Base-by-base conservation (phyloP, 2,113 vertebrate genomes). In the Numida meleagris region DNA sequence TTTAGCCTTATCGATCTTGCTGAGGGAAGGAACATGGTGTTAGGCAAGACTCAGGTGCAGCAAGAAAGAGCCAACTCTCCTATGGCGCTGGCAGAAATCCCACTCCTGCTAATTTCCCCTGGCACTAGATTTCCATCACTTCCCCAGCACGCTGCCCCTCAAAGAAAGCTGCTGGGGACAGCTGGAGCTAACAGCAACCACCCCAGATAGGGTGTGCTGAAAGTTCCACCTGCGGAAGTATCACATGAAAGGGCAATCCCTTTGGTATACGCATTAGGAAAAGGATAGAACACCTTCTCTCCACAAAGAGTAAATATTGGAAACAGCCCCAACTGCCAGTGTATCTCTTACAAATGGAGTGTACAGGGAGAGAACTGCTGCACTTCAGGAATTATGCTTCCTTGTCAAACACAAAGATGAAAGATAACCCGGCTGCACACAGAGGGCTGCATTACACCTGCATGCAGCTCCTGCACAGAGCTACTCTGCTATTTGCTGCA, bases 331-430 rank as follows among this genome's bases (percentile, higher is more conserved):
- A 5, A 24, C 59, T 34, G 46, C 38, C 38, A 71, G 40, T 15
- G 19, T 4, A 23, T 67, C 38, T 78, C 59, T 68, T 45, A 25
- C 0, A 53, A 57, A 14, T 23, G 31, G 29, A 0, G 0, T 3
- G 10, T 12, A 24, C 5, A 4, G 55, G 15, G 10, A 72, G 3
- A 40, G n/a, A 15, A 50, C 29, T 0, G 10, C 43, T 45, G 4
- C 18, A 19, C 46, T 36, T 50, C 15, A 83, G 50, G 31, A 31
- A 24, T 13, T 13, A 55, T 27, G 38, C 29, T 3, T 75, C 25
- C 23, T 10, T 29, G 59, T 57, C 51, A 48, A 80, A 55, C 71
- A 71, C 19, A 40, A 70, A 59, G 53, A 31, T 14, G 59, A 51
- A 68, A 93, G 78, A 86, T 48, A 70, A 80, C 43, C 67, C 53